Base-by-base conservation (phyloP, 2,888 invertebrate genomes). In the Eupelmus urozonus region DNA sequence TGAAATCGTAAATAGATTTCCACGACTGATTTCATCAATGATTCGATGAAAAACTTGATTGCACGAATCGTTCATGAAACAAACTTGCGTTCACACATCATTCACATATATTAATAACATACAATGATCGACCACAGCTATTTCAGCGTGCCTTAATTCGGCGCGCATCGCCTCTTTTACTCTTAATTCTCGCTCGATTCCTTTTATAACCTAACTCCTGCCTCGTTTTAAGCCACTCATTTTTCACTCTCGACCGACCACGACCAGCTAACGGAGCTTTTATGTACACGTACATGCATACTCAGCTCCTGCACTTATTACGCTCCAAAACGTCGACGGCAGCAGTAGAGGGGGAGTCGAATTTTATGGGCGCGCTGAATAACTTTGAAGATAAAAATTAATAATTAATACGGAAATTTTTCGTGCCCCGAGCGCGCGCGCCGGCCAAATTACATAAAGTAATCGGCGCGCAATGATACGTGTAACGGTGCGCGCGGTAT, bases 321-420 rank as follows among this genome's bases (percentile, higher is more conserved):
- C 27, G 49, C 29, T 57, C 20, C 7, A 5, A 29, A 29, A 57
- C 42, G 29, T 5, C 45, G 40, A 55, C 13, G 16, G n/a, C n/a
- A n/a, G n/a, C n/a, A n/a, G n/a, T n/a, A n/a, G 45, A 55, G 34
- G 49, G 11, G 9, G n/a, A 45, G 51, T n/a, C 60, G 34, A 60
- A 59, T 49, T 72, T 72, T 49, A 55, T 40, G 74, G 1, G 20
- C 7, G 40, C 34, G 25, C 40, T 59, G n/a, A 29, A 65, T 25
- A n/a, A 4, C 20, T 63, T 73, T 9, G 18, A 34, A 25, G 25
- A 23, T 13, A 55, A 63, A 69, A 40, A 29, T 16, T 16, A 59
- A 60, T 70, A 59, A 70, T 70, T 70, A 70, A 70, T 70, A 70
- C 29, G 29, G 29, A 70, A 59, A 49, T 49, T 70, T 59, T 70